Base-by-base conservation (phyloP, 2,888 invertebrate genomes). In the Stenodera caucasica region DNA sequence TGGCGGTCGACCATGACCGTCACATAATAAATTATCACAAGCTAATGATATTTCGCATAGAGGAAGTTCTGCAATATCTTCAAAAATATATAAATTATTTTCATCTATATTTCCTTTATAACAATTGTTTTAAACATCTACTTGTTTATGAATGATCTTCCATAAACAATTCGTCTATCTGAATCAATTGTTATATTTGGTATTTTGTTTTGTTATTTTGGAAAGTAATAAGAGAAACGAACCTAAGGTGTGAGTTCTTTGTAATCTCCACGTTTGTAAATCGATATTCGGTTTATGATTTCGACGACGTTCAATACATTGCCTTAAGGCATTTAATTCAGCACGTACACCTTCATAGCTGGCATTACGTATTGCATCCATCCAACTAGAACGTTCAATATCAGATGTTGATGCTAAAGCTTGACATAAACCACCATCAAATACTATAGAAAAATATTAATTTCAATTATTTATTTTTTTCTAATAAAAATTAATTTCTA, bases 1-100 rank as follows among this genome's bases (percentile, higher is more conserved):
- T 0, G 96, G 96, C 0, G 92, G 87, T 54, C 89, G 84, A 0
- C 95, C 96, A 76, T 92, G 89, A 5, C 89, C 88, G 81, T 95
- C 94, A 81, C 92, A 91, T 23, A 94, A 84, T 59, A 97, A 83
- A 80, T 94, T 95, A 83, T 95, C 94, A 83, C 96, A 96, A 30
- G 92, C 90, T 72, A 94, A 82, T 55, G 91, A 93, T 70, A 94
- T 84, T 81, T 95, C 94, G 76, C 94, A 92, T 45, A 94, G 82
- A 35, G 94, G 94, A 70, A 93, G 86, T 79, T 93, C 93, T 61
- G 89, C 87, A 68, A 92, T 88, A 83, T 94, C 94, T 91, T 78
- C 12, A 79, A 80, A 45, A 14, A 50, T 51, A 45, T 11, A 33
- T n/a, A n/a, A n/a, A n/a, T n/a, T n/a, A n/a, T n/a, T n/a, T n/a